These are phyloP conservation scores for Tenebrosternarchus preto DNA, from an alignment of 2,113 vertebrate genomes.

Conservation along the genomic window DNA sequence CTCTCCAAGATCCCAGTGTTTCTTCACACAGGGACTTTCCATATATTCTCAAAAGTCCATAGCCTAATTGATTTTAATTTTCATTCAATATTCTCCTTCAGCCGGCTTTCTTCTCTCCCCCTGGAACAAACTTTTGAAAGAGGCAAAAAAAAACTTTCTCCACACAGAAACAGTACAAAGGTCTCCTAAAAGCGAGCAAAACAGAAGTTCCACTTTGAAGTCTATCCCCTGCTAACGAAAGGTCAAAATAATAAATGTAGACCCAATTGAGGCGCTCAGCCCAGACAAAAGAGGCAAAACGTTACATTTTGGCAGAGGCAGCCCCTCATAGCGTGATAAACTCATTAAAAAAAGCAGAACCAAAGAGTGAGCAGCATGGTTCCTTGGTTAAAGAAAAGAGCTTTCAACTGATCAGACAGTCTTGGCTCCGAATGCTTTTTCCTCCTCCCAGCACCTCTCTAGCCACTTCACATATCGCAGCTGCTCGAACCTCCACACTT, in stretches of 20 bases:
- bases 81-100: slow-evolving; percentile 75
- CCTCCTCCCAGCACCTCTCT: slow-evolving; percentile 54
- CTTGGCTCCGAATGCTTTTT: slow-evolving; percentile 66
- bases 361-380: slow-evolving; percentile 79
- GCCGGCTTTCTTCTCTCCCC: slow-evolving; percentile 71
- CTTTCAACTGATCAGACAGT: slow-evolving; percentile 76
- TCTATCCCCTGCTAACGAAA: slow-evolving; percentile 73
- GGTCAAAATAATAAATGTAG: slow-evolving; percentile 92
- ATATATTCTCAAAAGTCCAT: slow-evolving; percentile 72
- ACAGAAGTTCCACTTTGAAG: slow-evolving; percentile 74
- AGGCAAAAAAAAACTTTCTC: slow-evolving; percentile 62
- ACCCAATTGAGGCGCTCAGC: slow-evolving; percentile 78
- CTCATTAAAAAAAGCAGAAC: slow-evolving; percentile 79
- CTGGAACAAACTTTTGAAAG: slow-evolving; percentile 74
- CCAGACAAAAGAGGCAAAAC: slow-evolving; percentile 79
- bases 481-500: too few relatives aligned
- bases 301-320: slow-evolving; percentile 77
- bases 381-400: slow-evolving; percentile 69
- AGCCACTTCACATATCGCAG: slow-evolving; percentile 17
- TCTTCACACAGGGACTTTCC: slow-evolving; percentile 70
- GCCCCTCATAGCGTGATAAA: slow-evolving; percentile 81
- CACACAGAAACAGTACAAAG: slow-evolving; percentile 73
- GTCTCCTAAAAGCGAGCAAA: slow-evolving; percentile 66
- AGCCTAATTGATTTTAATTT: slow-evolving; percentile 84
- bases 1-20: slow-evolving; percentile 58